These are phyloP conservation scores for Melipona quadrifasciata DNA, from an alignment of 1,140 invertebrate genomes.

Conservation along the genomic window DNA sequence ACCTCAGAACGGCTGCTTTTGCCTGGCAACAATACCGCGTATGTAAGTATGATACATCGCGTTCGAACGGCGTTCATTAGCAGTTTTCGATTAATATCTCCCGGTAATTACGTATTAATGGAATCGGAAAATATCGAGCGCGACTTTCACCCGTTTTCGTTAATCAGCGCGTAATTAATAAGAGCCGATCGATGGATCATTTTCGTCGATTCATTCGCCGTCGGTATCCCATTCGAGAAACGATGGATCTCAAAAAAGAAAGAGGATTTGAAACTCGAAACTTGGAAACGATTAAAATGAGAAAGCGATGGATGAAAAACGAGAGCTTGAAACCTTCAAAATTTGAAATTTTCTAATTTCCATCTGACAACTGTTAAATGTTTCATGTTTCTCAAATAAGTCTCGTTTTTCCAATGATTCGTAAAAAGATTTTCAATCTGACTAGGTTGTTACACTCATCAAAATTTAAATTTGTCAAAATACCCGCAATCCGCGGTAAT, in stretches of 20 bases:
- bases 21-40: background rate
- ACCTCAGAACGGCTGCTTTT: slow-evolving; percentile 12
- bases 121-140: slow-evolving; percentile 29
- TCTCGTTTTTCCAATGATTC: too few relatives aligned
- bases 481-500: too few relatives aligned
- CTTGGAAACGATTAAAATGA: too few relatives aligned
- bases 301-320: too few relatives aligned
- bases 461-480: too few relatives aligned
- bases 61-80: slow-evolving; percentile 30
- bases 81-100: slow-evolving; percentile 26
- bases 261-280: background rate
- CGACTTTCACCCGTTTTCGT: slow-evolving; percentile 38
- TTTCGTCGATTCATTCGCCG: background rate
- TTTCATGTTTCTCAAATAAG: too few relatives aligned
- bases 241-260: background rate
- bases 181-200: background rate
- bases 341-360: too few relatives aligned
- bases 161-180: slow-evolving; percentile 35
- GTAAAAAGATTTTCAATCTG: too few relatives aligned
- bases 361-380: too few relatives aligned
- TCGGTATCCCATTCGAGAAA: background rate
- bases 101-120: slow-evolving; percentile 43
- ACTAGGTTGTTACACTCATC: too few relatives aligned
- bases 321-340: too few relatives aligned
- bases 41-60: too few relatives aligned